Evolutionary conservation across 2,888 invertebrate species (phyloP), one percentile per base, ranked within the genome.

Genomic region (Phortica okadai): DNA sequence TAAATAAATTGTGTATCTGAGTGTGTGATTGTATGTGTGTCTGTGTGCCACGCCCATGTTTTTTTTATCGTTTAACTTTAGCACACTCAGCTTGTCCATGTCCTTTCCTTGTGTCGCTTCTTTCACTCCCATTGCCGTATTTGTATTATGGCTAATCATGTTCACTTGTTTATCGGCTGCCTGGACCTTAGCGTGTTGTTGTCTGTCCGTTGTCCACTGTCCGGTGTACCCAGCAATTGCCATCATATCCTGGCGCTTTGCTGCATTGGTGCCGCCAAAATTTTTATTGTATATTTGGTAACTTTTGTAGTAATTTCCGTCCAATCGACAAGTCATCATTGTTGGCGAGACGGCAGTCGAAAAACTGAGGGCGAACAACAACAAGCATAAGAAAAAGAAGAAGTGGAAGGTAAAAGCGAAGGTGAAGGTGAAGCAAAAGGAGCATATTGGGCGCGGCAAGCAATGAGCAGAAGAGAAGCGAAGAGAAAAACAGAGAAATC

Each of bases 271-370:
- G 50, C 50, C 14, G 50, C 50, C 50, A 50, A 33, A 33, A 11
- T 50, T 50, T 50, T 50, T 50, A 50, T 50, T 14, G 50, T 50
- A 50, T 50, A 50, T 62, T 73, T 21, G 25, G 56, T 41, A 54
- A 58, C 59, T 62, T 73, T 59, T 45, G 44, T 62, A 59, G 59
- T 44, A 73, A 73, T 73, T 45, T 62, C 62, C 45, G 74, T 8
- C 66, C 54, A 50, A 58, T 62, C 66, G 74, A 56, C 69, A 74
- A 72, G 54, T 72, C 70, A 72, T 67, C 67, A 64, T 64, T 11
- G 64, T 21, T 14, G 64, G 14, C 41, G 41, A 11, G 21, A 59
- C 59, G 25, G 41, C 64, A 64, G 41, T 6, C 7, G 41, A 6
- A 33, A 33, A 33, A 5, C 33, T 4, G 33, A 33, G 2, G 33